Conservation (phyloP, 2,113 vertebrate genomes). For the Podiceps cristatus region DNA sequence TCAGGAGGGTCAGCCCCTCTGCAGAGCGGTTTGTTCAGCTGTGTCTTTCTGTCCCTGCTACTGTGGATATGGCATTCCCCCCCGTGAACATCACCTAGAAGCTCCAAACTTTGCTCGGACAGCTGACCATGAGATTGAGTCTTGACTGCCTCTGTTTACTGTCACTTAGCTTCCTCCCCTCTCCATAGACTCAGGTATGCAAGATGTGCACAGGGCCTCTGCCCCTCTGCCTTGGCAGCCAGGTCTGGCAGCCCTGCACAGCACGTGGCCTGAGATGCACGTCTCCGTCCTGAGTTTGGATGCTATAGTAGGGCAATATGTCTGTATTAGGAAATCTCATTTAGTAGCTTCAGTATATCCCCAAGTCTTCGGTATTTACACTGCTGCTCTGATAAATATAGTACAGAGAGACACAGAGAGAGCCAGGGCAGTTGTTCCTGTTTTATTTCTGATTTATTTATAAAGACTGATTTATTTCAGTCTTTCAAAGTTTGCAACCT, state of each 20-base stretch:
- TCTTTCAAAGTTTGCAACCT: neutral
- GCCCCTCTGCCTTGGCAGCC: neutral
- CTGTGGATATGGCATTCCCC: neutral
- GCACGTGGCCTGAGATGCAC: rapidly evolving
- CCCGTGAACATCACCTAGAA: neutral
- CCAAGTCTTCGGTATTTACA: neutral
- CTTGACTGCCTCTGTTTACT: neutral
- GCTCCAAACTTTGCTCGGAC: neutral
- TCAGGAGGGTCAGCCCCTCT: neutral
- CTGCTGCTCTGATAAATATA: conserved; percentile 31
- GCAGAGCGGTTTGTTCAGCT: neutral
- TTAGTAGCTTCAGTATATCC: neutral
- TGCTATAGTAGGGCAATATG: neutral
- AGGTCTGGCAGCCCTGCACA: neutral
- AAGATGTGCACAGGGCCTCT: neutral
- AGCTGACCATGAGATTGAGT: neutral
- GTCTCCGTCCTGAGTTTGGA: neutral
- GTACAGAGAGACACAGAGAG: neutral
- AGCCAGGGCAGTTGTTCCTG: neutral
- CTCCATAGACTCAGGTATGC: neutral
- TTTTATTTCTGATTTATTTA: conserved; percentile 15
- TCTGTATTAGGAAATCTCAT: neutral
- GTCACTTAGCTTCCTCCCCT: neutral
- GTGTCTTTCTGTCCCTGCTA: neutral
- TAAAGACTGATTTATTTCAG: conserved; percentile 4